phyloP scores from a whole-genome alignment of 2,888 invertebrate genomes.

The Pseudoips prasinana region DNA sequence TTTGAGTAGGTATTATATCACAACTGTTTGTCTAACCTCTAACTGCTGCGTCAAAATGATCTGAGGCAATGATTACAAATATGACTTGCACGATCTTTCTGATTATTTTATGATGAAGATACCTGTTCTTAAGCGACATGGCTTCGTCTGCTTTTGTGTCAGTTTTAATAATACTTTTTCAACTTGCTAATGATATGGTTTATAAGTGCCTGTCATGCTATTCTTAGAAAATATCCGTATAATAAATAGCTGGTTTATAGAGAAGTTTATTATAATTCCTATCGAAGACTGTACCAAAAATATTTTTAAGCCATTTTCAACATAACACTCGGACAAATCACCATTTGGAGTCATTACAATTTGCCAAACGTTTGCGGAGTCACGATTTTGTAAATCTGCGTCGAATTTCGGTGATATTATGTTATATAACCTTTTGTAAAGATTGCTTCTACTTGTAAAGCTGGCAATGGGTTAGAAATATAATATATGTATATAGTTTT shows the following conservation, averaged over 20 bases:
- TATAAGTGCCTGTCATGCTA: neutral
- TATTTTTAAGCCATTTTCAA: neutral
- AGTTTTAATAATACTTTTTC: constrained; percentile 14
- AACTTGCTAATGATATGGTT: constrained; percentile 6
- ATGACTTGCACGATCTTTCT: constrained; percentile 33
- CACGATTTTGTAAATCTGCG: constrained; percentile 24
- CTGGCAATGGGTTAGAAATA: too few relatives aligned
- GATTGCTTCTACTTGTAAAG: too few relatives aligned
- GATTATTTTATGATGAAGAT: constrained; percentile 34
- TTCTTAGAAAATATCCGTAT: neutral
- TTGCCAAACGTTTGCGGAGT: constrained; percentile 28
- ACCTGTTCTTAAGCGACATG: constrained; percentile 19
- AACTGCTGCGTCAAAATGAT: constrained; percentile 17
- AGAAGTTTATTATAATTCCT: too few relatives aligned
- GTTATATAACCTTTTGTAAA: constrained; percentile 17
- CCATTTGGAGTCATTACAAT: constrained; percentile 26
- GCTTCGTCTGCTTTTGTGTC: constrained; percentile 8
- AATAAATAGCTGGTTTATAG: too few relatives aligned
- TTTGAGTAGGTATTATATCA: constrained; percentile 18
- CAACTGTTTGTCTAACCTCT: constrained; percentile 28
- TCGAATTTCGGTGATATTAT: constrained; percentile 21
- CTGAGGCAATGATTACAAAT: constrained; percentile 27
- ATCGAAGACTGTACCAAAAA: too few relatives aligned
- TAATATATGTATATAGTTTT: too few relatives aligned
- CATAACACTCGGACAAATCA: constrained; percentile 17